Evolutionary conservation across 2,113 vertebrate species (phyloP).

Genomic region (Ceuthmochares aereus): DNA sequence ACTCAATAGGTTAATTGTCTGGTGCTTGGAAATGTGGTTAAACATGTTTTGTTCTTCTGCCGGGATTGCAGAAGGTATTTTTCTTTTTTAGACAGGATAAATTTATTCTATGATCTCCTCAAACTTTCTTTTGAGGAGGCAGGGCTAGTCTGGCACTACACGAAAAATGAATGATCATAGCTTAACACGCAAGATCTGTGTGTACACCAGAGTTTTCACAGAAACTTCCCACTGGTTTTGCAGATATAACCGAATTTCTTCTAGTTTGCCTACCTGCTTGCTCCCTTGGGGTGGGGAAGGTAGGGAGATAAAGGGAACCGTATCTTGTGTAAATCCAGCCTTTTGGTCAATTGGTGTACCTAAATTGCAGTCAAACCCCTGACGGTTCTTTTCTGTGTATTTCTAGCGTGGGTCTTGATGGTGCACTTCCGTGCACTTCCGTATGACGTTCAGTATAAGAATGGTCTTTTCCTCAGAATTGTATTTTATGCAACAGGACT

Average conservation of each 20-base stretch:
- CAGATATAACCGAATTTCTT: not conserved
- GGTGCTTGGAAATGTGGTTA: not conserved
- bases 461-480: not conserved
- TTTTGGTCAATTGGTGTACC: not conserved
- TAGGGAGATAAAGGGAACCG: not conserved
- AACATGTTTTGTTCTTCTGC: not conserved
- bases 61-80: not conserved
- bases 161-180: not conserved
- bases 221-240: not conserved
- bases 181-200: not conserved
- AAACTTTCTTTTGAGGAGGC: not conserved
- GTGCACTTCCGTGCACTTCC: not conserved
- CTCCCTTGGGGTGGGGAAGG: not conserved
- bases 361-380: not conserved
- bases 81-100: not conserved
- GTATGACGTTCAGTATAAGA: not conserved
- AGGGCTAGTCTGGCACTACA: conserved; percentile 11
- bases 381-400: not conserved
- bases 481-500: not conserved
- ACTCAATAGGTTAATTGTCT: not conserved
- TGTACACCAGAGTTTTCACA: not conserved
- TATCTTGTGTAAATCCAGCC: not conserved
- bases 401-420: not conserved
- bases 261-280: not conserved
- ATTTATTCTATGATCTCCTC: not conserved